Conservation (phyloP, 2,113 vertebrate species). For the Callorhinus ursinus region DNA sequence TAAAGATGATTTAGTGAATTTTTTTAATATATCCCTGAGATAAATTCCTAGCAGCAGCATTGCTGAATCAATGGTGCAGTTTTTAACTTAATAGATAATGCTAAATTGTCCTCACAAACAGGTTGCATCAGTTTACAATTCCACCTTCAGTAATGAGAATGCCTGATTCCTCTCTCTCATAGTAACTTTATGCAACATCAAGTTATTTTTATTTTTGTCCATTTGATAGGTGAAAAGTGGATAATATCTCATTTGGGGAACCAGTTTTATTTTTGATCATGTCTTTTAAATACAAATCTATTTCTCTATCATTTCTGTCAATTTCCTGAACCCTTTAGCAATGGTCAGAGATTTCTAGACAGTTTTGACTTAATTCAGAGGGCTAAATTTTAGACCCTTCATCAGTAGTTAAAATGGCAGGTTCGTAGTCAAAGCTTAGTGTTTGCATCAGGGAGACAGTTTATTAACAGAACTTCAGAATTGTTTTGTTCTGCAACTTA, state of each 20-base stretch:
- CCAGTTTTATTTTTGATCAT: slow-evolving; percentile 34
- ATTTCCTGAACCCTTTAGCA: neutral
- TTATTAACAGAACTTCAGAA: neutral
- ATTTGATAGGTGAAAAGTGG: neutral
- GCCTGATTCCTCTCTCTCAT: neutral
- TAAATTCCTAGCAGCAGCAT: neutral
- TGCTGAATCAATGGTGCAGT: neutral
- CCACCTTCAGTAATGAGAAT: neutral
- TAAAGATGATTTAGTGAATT: neutral
- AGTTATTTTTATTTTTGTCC: neutral
- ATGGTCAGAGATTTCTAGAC: neutral
- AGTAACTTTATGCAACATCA: neutral
- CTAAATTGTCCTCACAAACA: neutral
- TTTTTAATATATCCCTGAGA: neutral
- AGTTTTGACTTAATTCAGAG: neutral
- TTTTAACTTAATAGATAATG: neutral
- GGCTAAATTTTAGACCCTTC: neutral
- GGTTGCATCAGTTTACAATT: neutral
- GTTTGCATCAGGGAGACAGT: neutral
- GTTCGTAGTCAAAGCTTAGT: neutral
- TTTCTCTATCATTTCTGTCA: neutral
- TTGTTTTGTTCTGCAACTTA: slow-evolving; percentile 20
- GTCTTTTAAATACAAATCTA: slow-evolving; percentile 31
- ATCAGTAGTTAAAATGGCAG: neutral
- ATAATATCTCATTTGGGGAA: neutral